Percentiles rank a stretch among this genome's conserved stretches.
These are phyloP conservation scores for Zaprionus taronus DNA, from an alignment of 1,140 invertebrate species.

Conservation along the genomic window DNA sequence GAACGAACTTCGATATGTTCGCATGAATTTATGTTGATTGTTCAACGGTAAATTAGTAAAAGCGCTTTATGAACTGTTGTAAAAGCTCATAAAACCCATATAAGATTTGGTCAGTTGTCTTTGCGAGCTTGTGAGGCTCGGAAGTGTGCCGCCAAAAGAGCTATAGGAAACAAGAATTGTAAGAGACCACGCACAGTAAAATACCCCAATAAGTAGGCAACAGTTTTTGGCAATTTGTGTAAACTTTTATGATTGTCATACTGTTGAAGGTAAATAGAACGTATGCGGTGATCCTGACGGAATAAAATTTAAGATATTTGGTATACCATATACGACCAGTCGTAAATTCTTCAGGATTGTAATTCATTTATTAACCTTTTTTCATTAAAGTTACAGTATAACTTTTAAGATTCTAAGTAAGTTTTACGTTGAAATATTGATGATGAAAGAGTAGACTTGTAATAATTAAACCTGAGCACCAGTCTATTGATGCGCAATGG, in stretches of 20 bases:
- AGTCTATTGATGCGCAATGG: too few relatives aligned
- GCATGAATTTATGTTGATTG: conserved; percentile 63
- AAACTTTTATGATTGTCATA: conserved; percentile 8
- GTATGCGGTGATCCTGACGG: neutral
- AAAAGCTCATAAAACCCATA: conserved; percentile 27
- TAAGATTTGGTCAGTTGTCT: conserved; percentile 48
- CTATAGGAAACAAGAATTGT: neutral
- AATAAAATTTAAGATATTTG: neutral
- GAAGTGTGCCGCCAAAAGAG: neutral
- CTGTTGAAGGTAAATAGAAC: neutral
- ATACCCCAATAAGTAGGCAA: conserved; percentile 11
- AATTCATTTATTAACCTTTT: conserved; percentile 11
- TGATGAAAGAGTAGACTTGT: too few relatives aligned
- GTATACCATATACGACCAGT: neutral
- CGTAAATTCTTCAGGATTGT: neutral
- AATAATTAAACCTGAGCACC: too few relatives aligned
- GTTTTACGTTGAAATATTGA: too few relatives aligned
- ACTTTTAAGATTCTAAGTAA: too few relatives aligned
- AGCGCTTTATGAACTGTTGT: neutral
- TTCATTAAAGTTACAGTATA: too few relatives aligned
- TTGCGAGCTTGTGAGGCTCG: neutral
- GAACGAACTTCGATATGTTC: conserved; percentile 38
- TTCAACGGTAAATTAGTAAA: conserved; percentile 34
- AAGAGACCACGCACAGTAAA: conserved; percentile 11
- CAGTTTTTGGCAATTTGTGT: conserved; percentile 6